Percentiles rank a stretch among this genome's conserved stretches.
Evolutionary conservation across 2,888 invertebrate species (phyloP).

Genomic region (Lepetodrilus schrolli): DNA sequence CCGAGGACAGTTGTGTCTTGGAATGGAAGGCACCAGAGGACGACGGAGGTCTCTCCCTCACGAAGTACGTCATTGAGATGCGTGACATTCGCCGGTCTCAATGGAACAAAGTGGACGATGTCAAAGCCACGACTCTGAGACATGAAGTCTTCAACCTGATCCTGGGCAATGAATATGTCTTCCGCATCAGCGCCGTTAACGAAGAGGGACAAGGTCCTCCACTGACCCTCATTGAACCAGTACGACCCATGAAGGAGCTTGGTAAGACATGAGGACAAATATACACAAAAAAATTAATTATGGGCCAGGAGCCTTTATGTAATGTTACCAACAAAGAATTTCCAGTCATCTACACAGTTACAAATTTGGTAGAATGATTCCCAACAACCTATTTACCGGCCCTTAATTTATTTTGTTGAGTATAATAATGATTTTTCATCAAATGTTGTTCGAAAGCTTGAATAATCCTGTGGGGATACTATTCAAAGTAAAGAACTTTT

Average conservation of each 20-base stretch:
- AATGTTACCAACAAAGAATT: too few species aligned
- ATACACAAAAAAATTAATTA: too few species aligned
- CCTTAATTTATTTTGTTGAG: too few species aligned
- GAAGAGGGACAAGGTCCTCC: conserved; percentile 83
- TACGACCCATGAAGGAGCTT: conserved; percentile 35
- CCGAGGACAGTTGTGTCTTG: conserved; percentile 56
- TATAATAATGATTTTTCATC: too few species aligned
- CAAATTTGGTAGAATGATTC: too few species aligned
- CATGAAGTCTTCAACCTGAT: conserved; percentile 33
- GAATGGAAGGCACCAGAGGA: conserved; percentile 60
- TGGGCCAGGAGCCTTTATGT: too few species aligned
- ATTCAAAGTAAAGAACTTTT: too few species aligned
- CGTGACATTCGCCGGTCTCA: conserved; percentile 79
- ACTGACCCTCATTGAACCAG: conserved; percentile 35
- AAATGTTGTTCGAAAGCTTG: too few species aligned
- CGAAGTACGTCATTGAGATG: conserved; percentile 58
- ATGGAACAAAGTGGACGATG: conserved; percentile 34
- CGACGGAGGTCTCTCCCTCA: conserved; percentile 66
- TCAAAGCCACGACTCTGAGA: conserved; percentile 35
- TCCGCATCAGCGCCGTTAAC: conserved; percentile 89
- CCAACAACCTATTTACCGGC: too few species aligned
- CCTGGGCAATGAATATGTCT: conserved; percentile 86
- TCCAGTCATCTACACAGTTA: too few species aligned
- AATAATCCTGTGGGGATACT: too few species aligned
- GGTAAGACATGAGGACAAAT: conserved; percentile 31